Evolutionary conservation across 1,140 invertebrate genomes (phyloP), one percentile per base, ranked within the genome.

Genomic region (Trichonephila clavata): DNA sequence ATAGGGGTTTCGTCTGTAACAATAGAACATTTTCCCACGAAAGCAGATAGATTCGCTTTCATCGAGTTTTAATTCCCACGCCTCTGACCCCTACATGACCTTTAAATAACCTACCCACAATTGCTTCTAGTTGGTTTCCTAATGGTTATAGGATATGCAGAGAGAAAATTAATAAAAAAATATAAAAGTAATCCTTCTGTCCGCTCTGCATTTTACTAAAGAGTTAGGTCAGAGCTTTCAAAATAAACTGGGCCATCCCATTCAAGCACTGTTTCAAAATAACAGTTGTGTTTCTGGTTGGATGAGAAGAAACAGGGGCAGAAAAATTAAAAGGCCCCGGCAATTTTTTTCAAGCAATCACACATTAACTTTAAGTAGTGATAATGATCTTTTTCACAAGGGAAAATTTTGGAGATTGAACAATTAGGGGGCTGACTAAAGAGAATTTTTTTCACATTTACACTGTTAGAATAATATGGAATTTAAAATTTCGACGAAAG

Each of bases 11-110:
- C 14, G 32, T 43, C 16, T 32, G 13, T 20, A 81, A 90, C 89
- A 90, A 90, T 90, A 21, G 50, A 59, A 43, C 20, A 83, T 39
- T 81, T 81, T 81, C 89, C 59, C 59, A 80, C 88, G 68, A 89
- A 27, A 71, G 32, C 86, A 63, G 21, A 90, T 81, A 39, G 89
- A 90, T 81, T 90, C 65, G 71, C 71, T 90, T 90, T 90, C 89
- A 81, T 59, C 13, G 71, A 68, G 71, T 50, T 91, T 83, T 80
- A 84, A 84, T 91, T 91, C 90, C 80, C 90, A 84, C 90, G 90
- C 90, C n/a, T 84, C 13, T 91, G 80, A 91, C 57, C 90, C 43
- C 21, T 91, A 39, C 20, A 60, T 90, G 88, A 90, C 88, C 88
- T 77, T 80, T 80, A 77, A 89, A 89, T 89, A 39, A 63, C 65